Evolutionary conservation across 1,140 invertebrate genomes (phyloP).

Genomic region (Procambarus clarkii): DNA sequence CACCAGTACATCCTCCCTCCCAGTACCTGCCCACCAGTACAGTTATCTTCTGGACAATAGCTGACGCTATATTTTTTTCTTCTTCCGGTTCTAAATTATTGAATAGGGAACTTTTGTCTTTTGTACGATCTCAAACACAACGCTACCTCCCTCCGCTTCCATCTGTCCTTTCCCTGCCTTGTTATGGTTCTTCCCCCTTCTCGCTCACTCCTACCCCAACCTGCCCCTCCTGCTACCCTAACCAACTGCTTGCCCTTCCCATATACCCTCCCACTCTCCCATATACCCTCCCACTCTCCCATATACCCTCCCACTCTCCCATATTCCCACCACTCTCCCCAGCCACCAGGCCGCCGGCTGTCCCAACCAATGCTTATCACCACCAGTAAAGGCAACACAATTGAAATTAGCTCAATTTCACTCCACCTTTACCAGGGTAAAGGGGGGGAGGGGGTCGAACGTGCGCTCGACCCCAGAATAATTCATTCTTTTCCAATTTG

Average conservation of each 20-base stretch:
- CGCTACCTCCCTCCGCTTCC: not conserved
- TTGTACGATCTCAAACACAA: too few species aligned
- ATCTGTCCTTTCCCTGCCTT: not conserved
- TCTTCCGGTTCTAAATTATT: too few species aligned
- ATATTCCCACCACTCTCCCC: too few species aligned
- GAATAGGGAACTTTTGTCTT: too few species aligned
- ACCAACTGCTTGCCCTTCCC: not conserved
- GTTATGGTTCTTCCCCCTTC: not conserved
- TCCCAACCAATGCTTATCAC: conserved; percentile 61
- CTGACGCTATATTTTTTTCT: too few species aligned
- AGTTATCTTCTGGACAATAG: too few species aligned
- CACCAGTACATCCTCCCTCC: too few species aligned
- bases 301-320: conserved; percentile 7
- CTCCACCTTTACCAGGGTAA: conserved; percentile 59
- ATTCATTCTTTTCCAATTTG: conserved; percentile 26
- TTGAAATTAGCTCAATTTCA: conserved; percentile 70
- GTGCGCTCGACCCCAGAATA: conserved; percentile 30
- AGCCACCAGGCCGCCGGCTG: not conserved
- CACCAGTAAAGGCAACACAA: conserved; percentile 67
- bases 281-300: not conserved
- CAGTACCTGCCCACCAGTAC: too few species aligned
- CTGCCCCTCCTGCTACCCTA: not conserved
- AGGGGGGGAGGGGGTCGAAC: conserved; percentile 33
- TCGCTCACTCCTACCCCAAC: not conserved
- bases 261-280: not conserved